A percentile compares a stretch with the other conserved stretches of the same genome.
Evolutionary conservation across 2,113 vertebrate species (phyloP).

Genomic region (Echinops telfairi): DNA sequence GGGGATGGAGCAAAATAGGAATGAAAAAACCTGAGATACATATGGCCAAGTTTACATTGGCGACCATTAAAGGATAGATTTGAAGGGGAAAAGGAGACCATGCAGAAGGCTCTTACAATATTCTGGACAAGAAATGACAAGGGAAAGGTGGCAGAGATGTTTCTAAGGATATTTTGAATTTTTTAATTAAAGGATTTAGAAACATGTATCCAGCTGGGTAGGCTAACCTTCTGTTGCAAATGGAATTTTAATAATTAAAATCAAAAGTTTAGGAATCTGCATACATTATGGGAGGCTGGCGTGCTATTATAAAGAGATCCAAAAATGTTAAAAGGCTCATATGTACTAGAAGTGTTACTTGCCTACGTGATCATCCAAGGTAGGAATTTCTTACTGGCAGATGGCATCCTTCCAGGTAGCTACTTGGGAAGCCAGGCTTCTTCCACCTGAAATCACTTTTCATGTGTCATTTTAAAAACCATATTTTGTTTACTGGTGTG

Average conservation of each 20-base stretch:
- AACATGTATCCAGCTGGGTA: neutral
- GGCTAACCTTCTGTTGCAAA: neutral
- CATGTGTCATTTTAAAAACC: neutral
- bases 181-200: neutral
- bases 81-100: neutral
- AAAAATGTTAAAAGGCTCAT: neutral
- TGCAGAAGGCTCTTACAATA: neutral
- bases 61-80: no score
- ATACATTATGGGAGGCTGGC: neutral
- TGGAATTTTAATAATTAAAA: slow-evolving; percentile 3
- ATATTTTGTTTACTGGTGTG: slow-evolving; percentile 2
- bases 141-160: neutral
- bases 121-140: neutral
- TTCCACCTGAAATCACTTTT: neutral
- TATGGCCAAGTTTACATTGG: no score
- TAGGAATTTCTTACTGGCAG: neutral
- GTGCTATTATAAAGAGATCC: neutral
- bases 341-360: neutral
- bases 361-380: neutral
- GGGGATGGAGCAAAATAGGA: no score
- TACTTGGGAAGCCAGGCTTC: neutral
- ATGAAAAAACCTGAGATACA: no score
- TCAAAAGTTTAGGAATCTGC: neutral
- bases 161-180: slow-evolving; percentile 13
- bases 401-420: neutral